Base-by-base conservation (phyloP, 1,140 invertebrate genomes). In the Polypedilum pembai region DNA sequence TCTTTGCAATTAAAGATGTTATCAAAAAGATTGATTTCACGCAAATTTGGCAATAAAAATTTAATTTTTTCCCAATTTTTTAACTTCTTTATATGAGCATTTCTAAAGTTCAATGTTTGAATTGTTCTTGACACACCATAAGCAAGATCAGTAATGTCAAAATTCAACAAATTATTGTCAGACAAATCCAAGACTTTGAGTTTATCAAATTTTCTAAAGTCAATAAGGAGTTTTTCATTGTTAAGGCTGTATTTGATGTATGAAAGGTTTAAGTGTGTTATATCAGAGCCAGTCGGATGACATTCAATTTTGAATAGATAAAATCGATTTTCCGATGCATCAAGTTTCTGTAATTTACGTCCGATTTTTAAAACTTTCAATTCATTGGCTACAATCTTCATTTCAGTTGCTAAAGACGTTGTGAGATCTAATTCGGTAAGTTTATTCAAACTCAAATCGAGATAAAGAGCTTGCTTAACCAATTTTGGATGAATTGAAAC, bases 281-380 rank as follows among this genome's bases (percentile, higher is more conserved):
- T 7, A 20, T 18, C 17, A 8, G 20, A 20, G 65, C 10, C 18
- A 1, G 0, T 12, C 3, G 3, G 12, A 15, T 56, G 3, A 15
- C 8, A 4, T 12, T n/a, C n/a, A 15, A 56, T 56, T 56, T n/a
- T 56, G 3, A 56, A 56, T 3, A 15, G 4, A 3, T 56, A 56
- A 56, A 56, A 56, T 56, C 45, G 45, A 56, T 56, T 56, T 15
- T 56, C 45, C 12, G 45, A 56, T 56, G 45, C 45, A 56, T 56
- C 45, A 1, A 56, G 45, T 15, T 56, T 56, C 3, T 56, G 0
- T 15, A 56, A 56, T 56, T 8, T 56, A n/a, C 3, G 12, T 12
- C 45, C 45, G 15, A 56, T 56, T 15, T 12, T 15, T 56, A 56
- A 56, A n/a, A 15, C 4, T 56, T n/a, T 56, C 3, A 69, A 18